phyloP scores from a whole-genome alignment of 2,113 vertebrate species.

The Dasyprocta punctata region DNA sequence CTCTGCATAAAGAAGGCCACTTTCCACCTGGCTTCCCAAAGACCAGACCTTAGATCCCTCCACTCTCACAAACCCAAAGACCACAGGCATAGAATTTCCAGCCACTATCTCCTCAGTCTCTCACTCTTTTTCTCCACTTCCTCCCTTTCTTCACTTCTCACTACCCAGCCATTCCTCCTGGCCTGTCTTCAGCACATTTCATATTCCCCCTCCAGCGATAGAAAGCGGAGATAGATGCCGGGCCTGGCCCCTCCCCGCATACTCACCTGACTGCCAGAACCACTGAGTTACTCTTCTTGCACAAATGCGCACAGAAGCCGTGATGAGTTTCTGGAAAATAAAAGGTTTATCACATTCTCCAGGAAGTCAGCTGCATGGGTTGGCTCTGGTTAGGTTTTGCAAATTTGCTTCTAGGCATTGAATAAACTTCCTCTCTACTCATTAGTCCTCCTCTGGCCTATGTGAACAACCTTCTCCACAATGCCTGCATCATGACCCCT shows the following conservation, averaged over 20 bases:
- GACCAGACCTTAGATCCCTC: rapidly evolving
- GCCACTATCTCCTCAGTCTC: background rate
- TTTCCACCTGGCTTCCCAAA: background rate
- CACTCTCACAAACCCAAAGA: background rate
- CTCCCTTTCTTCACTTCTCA: background rate
- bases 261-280: constrained; percentile 92
- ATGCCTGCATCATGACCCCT: rapidly evolving
- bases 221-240: background rate
- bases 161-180: background rate
- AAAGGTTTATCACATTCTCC: background rate
- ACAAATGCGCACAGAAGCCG: constrained; percentile 86
- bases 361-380: background rate
- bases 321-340: constrained; percentile 88
- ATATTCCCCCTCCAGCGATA: background rate
- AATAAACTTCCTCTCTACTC: background rate
- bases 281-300: constrained; percentile 88
- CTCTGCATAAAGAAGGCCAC: background rate
- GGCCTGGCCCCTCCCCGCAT: rapidly evolving
- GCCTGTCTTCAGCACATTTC: background rate
- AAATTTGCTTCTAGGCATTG: background rate
- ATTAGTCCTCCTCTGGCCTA: background rate
- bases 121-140: too few species aligned
- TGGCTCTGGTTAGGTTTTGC: background rate
- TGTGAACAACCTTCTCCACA: background rate
- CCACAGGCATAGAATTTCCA: background rate